Base-by-base conservation (phyloP, 1,140 invertebrate species). In the Rhizoglyphus robini region DNA sequence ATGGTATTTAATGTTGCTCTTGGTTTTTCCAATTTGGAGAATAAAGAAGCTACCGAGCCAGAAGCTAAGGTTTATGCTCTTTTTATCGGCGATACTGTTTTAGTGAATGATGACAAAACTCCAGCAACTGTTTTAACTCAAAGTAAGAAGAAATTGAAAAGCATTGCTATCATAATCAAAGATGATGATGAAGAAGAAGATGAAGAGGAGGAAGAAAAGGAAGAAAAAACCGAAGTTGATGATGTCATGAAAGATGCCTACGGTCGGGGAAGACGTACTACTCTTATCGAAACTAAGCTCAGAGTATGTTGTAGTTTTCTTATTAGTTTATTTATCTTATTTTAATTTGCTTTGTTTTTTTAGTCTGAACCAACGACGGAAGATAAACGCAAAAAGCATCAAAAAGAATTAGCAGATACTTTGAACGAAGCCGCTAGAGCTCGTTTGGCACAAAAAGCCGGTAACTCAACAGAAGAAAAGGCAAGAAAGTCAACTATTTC, bases 1-100 rank as follows among this genome's bases (percentile, higher is more conserved):
- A 98, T 99, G 94, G 85, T 96, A 0, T 98, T 97, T 72, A 96
- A 96, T 75, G 81, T 99, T 11, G 93, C 91, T 73, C 83, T 99
- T 69, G 96, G 96, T 47, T 82, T 99, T 34, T 83, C 88, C n/a
- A 88, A 87, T 73, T 78, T 99, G 34, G 78, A 76, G 20, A 97
- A 98, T 78, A 80, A 83, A 69, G 71, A 66, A 11, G 85, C 88
- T 0, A 82, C 83, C 30, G 90, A 96, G 46, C 86, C 88, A 69
- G 83, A 87, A 74, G 85, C 86, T 65, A 96, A 96, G 82, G 84
- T 78, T 3, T 96, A 96, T 76, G 92, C 95, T 1, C 78, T 99
- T 0, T 98, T 96, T 72, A 83, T 99, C 70, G 95, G 94, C 20
- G 96, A 99, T 77, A 99, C 95, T 23, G 91, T 97, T 31, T 74